Evolutionary conservation across 2,797 vertebrate species (phyloP).

Genomic region (Bradypodion ventrale): DNA sequence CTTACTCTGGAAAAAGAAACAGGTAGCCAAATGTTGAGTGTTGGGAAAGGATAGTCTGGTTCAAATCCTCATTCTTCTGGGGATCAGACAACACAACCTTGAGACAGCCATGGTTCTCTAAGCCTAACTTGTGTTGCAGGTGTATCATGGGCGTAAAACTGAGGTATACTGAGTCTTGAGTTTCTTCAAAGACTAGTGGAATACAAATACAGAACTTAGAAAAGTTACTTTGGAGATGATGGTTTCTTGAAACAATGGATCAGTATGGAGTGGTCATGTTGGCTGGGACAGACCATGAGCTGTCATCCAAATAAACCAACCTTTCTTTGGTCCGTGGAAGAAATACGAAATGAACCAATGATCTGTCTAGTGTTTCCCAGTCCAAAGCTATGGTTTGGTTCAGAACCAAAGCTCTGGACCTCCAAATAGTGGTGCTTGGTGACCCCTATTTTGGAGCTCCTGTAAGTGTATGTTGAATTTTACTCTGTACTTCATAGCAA

Average conservation of each 20-base stretch:
- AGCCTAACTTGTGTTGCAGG: neutral
- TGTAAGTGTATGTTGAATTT: no score
- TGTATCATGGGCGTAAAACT: neutral
- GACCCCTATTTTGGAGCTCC: no score
- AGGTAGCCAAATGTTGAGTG: neutral
- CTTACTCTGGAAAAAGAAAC: slow-evolving; percentile 73
- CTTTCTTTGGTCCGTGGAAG: neutral
- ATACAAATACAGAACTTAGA: neutral
- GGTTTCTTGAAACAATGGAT: no score
- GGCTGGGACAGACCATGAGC: no score
- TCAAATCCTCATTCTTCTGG: neutral
- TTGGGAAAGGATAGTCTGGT: neutral
- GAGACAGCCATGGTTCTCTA: no score
- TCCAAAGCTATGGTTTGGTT: neutral
- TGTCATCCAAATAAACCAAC: no score
- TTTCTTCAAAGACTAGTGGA: neutral
- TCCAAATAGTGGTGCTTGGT: no score
- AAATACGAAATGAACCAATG: neutral
- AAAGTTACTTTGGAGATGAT: no score
- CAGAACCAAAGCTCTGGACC: neutral
- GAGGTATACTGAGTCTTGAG: neutral
- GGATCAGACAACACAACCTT: neutral
- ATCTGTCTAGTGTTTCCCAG: neutral
- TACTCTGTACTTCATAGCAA: no score
- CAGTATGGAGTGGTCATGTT: no score